Conservation (phyloP, 64 coral and sea anemone species). For the Dendrophyllia cribrosa region DNA sequence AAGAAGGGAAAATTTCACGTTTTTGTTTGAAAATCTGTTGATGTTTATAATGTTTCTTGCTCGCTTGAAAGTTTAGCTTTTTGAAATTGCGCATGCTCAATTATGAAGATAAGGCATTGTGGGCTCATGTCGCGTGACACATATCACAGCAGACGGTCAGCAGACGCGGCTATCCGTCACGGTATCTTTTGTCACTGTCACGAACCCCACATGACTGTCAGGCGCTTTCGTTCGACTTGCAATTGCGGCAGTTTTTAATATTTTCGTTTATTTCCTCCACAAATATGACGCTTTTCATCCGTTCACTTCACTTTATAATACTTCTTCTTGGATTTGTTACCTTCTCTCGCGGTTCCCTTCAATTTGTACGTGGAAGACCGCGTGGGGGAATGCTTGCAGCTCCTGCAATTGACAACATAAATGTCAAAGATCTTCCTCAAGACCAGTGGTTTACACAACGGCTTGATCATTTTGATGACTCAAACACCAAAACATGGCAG, state of each 20-base stretch:
- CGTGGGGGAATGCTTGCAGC: conserved; percentile 68
- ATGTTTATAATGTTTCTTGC: neutral
- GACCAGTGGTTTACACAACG: conserved; percentile 90
- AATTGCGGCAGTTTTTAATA: neutral
- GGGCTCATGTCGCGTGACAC: neutral
- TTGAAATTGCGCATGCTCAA: neutral
- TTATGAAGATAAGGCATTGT: neutral
- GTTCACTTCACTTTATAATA: neutral
- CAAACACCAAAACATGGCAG: conserved; percentile 89
- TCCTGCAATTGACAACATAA: conserved; percentile 27
- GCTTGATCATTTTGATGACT: conserved; percentile 93
- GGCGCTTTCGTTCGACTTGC: neutral
- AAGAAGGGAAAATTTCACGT: neutral
- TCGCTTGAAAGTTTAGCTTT: neutral
- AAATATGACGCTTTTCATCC: neutral
- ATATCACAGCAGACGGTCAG: neutral
- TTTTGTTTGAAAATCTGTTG: neutral
- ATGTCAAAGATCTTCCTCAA: conserved; percentile 52
- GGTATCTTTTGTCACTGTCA: neutral
- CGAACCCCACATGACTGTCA: neutral
- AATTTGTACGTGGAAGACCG: conserved; percentile 74
- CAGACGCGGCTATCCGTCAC: neutral
- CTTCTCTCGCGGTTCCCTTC: conserved; percentile 2
- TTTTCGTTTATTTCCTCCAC: neutral
- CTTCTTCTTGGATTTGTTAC: neutral